These are phyloP conservation scores for Urocynchramus pylzowi DNA, from an alignment of 2,113 vertebrate genomes.

Conservation along the genomic window DNA sequence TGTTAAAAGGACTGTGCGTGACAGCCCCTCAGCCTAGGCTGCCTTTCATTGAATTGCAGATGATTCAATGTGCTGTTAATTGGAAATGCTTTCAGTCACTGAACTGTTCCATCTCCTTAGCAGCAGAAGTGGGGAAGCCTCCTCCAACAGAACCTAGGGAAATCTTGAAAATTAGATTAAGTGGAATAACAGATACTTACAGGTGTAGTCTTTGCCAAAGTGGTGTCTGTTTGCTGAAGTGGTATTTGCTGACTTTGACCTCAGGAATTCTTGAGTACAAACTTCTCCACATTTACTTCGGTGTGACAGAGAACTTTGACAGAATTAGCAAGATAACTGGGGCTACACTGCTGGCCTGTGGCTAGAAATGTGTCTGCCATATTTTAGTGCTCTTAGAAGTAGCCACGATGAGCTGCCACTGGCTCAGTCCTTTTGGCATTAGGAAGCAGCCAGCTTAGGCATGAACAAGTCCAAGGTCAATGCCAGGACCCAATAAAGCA, in stretches of 20 bases:
- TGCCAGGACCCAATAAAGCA: not conserved
- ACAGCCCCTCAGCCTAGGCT: not conserved
- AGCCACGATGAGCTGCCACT: not conserved
- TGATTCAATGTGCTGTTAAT: not conserved
- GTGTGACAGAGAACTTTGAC: not conserved
- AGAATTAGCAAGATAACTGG: not conserved
- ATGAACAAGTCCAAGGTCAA: not conserved
- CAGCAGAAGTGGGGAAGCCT: not conserved
- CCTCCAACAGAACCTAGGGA: not conserved
- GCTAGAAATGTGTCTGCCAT: not conserved
- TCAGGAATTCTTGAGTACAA: not conserved
- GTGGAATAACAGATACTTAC: not conserved
- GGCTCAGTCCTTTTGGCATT: not conserved
- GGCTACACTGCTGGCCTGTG: not conserved
- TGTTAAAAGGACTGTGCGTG: not conserved
- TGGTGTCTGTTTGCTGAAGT: not conserved
- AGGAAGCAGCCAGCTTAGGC: not conserved
- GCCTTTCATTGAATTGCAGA: not conserved
- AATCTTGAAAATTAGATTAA: not conserved
- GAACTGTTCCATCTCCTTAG: not conserved
- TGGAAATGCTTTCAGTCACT: not conserved
- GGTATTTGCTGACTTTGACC: not conserved
- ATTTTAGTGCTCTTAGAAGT: not conserved
- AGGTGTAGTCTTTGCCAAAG: not conserved
- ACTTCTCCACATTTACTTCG: not conserved